Percentiles rank a stretch among this genome's conserved stretches.
Evolutionary conservation across 2,797 vertebrate species (phyloP).

Genomic region (Chaenodraco wilsoni): DNA sequence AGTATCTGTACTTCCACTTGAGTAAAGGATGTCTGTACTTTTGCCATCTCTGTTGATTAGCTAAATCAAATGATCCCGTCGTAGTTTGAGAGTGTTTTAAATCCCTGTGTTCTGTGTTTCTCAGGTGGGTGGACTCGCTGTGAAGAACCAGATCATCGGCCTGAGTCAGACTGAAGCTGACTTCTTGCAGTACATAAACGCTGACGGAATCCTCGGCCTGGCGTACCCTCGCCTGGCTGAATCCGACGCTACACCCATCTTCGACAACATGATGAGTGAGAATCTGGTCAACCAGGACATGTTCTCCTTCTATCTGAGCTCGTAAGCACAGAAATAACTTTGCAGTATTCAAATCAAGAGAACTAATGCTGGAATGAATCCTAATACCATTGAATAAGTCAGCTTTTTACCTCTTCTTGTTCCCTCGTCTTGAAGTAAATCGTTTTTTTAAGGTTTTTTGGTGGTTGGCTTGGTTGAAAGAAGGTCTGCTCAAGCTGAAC

Average conservation of each 20-base stretch:
- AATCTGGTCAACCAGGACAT: constrained; percentile 52
- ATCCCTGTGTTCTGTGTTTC: not conserved
- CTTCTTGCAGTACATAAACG: constrained; percentile 64
- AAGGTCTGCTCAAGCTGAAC: too few species aligned
- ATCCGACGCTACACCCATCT: constrained; percentile 55
- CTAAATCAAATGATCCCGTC: not conserved
- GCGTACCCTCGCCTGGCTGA: constrained; percentile 60
- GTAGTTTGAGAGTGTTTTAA: not conserved
- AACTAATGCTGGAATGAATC: not conserved
- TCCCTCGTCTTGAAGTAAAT: too few species aligned
- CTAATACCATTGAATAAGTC: too few species aligned
- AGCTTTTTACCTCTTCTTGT: too few species aligned
- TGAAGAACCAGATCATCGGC: constrained; percentile 60
- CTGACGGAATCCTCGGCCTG: constrained; percentile 70
- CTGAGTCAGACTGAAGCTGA: constrained; percentile 54
- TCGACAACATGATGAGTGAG: constrained; percentile 66
- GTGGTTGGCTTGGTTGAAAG: too few species aligned
- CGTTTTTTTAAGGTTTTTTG: too few species aligned
- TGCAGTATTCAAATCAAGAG: not conserved
- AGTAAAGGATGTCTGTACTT: too few species aligned
- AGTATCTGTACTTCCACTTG: too few species aligned
- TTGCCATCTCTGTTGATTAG: too few species aligned
- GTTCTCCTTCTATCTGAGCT: constrained; percentile 64
- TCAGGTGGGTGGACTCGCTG: constrained; percentile 58
- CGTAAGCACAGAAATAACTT: constrained; percentile 34